Conservation (phyloP, 2,888 invertebrate genomes). For the Bembecia ichneumoniformis region DNA sequence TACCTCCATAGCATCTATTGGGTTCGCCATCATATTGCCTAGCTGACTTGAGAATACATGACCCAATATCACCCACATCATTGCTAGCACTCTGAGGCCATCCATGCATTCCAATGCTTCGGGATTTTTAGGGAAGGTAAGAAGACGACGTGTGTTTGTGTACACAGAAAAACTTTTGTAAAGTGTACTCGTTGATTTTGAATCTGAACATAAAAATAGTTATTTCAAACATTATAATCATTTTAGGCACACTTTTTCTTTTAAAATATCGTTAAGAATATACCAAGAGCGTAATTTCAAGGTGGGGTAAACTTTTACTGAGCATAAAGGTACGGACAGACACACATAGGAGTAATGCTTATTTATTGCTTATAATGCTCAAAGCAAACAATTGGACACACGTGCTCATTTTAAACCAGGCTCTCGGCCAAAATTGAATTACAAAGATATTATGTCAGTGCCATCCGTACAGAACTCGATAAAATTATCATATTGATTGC, state of each 20-base stretch:
- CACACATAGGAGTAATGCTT: no score
- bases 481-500: no score
- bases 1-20: constrained; percentile 11
- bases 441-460: no score
- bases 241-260: no score
- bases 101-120: constrained; percentile 42
- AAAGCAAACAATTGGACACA: no score
- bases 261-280: not conserved
- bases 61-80: constrained; percentile 51
- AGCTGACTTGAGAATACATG: constrained; percentile 25
- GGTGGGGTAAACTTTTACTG: no score
- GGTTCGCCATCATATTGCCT: constrained; percentile 13
- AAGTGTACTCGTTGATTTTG: constrained; percentile 14
- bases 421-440: no score
- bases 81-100: constrained; percentile 47
- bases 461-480: no score
- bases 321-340: no score
- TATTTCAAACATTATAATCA: not conserved
- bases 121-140: constrained; percentile 23
- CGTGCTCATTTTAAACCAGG: no score
- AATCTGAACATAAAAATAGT: constrained; percentile 17
- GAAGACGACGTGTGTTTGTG: constrained; percentile 40
- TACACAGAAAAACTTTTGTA: constrained; percentile 35
- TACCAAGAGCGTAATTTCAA: no score
- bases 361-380: no score